phyloP scores from a whole-genome alignment of 2,888 invertebrate genomes.

The Boloria selene region DNA sequence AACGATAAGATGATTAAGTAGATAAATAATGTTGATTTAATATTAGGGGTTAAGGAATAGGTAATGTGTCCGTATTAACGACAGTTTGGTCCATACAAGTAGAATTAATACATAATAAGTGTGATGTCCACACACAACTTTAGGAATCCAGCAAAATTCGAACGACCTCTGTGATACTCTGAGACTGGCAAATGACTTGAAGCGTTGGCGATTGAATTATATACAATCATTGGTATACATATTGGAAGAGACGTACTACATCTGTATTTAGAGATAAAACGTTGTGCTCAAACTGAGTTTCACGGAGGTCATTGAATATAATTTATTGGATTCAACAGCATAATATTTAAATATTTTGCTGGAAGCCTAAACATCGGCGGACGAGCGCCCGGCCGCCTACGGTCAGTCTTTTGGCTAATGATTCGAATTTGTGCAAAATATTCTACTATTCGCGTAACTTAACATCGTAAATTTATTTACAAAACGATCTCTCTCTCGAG shows the following conservation, averaged over 20 bases:
- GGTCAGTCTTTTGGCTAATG: constrained; percentile 81
- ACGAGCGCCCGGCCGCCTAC: constrained; percentile 76
- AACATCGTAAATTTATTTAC: constrained; percentile 77
- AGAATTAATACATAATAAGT: constrained; percentile 73
- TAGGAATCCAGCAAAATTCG: constrained; percentile 61
- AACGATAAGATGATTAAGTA: constrained; percentile 79
- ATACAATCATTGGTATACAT: constrained; percentile 23
- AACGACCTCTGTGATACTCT: constrained; percentile 26
- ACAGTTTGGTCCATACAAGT: constrained; percentile 82
- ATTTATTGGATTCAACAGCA: constrained; percentile 33
- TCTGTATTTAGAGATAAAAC: constrained; percentile 9
- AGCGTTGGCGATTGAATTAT: constrained; percentile 16
- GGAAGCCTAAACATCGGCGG: constrained; percentile 65
- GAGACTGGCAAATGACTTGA: neutral
- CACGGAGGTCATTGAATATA: constrained; percentile 21
- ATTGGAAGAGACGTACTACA: constrained; percentile 23
- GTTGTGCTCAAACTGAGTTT: constrained; percentile 32
- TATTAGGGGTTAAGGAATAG: constrained; percentile 75
- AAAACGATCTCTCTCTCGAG: constrained; percentile 63
- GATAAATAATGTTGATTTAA: constrained; percentile 77
- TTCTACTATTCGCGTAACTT: constrained; percentile 77
- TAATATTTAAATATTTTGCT: constrained; percentile 49
- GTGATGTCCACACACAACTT: constrained; percentile 58
- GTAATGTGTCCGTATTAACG: constrained; percentile 77
- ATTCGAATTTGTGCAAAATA: constrained; percentile 82